Conservation (phyloP, 2,888 invertebrate genomes). For the Synergus laeviventris region DNA sequence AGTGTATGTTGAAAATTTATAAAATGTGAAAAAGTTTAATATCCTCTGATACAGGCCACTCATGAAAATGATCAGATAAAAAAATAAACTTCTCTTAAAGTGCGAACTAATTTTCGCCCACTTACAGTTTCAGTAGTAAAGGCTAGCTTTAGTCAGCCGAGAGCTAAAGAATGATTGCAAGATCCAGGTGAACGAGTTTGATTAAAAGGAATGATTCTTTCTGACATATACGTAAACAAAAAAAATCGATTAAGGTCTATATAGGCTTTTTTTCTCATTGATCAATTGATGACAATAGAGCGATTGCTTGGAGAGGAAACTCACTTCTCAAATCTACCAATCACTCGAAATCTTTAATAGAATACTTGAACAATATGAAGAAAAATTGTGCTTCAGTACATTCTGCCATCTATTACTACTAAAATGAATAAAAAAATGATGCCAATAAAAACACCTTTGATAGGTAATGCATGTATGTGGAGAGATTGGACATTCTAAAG, state of each 20-base stretch:
- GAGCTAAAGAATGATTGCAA: neutral
- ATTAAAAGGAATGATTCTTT: constrained; percentile 26
- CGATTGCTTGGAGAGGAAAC: neutral
- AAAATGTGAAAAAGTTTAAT: neutral
- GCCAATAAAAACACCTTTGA: constrained; percentile 14
- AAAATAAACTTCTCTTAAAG: neutral
- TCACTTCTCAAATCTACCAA: constrained; percentile 32
- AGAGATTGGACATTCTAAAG: constrained; percentile 15
- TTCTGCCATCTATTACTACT: neutral
- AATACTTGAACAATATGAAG: constrained; percentile 11
- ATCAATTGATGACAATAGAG: constrained; percentile 22
- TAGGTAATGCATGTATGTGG: constrained; percentile 16
- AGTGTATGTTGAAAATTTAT: neutral
- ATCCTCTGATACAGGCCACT: neutral
- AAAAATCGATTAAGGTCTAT: neutral
- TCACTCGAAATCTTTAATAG: constrained; percentile 4
- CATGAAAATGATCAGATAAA: neutral
- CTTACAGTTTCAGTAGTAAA: constrained; percentile 28
- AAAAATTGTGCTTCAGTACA: neutral
- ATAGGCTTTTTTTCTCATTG: constrained; percentile 10
- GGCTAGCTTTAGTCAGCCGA: constrained; percentile 20
- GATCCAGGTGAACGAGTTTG: constrained; percentile 22
- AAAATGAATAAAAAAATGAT: neutral
- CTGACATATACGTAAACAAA: constrained; percentile 33
- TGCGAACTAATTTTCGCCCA: constrained; percentile 11